Evolutionary conservation across 2,888 invertebrate genomes (phyloP).

Genomic region (Norana najaformis): DNA sequence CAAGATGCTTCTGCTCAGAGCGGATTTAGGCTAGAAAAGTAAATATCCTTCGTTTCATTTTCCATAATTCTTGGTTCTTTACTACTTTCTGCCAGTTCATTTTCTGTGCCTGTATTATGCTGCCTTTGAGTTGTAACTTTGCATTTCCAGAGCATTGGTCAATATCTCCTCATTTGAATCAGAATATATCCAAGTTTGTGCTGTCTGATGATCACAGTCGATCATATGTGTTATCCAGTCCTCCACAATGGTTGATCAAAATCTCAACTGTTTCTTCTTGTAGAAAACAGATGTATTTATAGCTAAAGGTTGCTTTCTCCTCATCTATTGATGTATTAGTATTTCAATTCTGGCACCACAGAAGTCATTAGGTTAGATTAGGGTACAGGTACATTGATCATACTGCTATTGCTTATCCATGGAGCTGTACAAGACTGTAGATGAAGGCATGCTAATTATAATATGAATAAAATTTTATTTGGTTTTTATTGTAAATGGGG

Average conservation of each 20-base stretch:
- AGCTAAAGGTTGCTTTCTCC: not conserved
- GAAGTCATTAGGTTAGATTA: too few species aligned
- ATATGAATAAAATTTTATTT: too few species aligned
- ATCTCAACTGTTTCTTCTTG: not conserved
- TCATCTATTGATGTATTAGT: not conserved
- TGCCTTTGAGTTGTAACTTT: not conserved
- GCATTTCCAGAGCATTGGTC: not conserved
- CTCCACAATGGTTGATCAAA: not conserved
- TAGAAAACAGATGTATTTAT: not conserved
- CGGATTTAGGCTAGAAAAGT: not conserved
- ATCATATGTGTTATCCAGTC: not conserved
- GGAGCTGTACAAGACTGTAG: not conserved
- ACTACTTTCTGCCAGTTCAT: not conserved
- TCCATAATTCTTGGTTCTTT: not conserved
- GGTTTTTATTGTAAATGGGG: too few species aligned
- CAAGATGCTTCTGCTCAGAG: not conserved
- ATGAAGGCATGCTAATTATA: not conserved
- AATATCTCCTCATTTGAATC: not conserved
- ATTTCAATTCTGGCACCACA: too few species aligned
- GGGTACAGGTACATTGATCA: not conserved
- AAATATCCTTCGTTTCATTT: not conserved
- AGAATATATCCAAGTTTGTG: not conserved
- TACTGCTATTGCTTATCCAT: not conserved
- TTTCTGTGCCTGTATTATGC: not conserved
- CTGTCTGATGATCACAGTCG: not conserved